Percentiles rank a stretch among this genome's conserved stretches.
Conservation (phyloP, 2,113 vertebrate species). For the Beaufortia kweichowensis region DNA sequence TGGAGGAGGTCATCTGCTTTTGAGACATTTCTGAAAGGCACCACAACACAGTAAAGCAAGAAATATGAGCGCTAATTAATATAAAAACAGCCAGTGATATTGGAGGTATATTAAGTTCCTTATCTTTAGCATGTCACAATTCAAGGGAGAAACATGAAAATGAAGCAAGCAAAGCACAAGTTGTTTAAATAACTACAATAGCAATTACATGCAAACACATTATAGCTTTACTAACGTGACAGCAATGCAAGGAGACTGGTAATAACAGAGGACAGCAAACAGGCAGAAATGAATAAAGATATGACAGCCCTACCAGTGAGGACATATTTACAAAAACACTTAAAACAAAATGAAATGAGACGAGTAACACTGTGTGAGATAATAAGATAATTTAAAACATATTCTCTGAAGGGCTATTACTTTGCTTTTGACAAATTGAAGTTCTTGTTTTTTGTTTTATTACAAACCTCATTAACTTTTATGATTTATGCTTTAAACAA, state of each 20-base stretch:
- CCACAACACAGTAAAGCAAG: constrained; percentile 43
- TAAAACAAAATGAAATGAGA: not conserved
- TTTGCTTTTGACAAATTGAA: too few species aligned
- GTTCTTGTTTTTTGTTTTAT: too few species aligned
- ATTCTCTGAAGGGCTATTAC: too few species aligned
- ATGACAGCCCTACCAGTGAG: not conserved
- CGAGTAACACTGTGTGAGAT: not conserved
- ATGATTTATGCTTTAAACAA: too few species aligned
- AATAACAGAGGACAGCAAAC: not conserved
- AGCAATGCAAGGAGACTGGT: not conserved
- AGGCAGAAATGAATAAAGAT: not conserved
- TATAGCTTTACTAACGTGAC: constrained; percentile 19
- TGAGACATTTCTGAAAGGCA: constrained; percentile 70
- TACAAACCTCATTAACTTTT: too few species aligned
- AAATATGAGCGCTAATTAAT: constrained; percentile 23
- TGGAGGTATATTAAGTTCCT: not conserved
- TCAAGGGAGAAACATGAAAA: not conserved
- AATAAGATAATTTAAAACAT: not conserved
- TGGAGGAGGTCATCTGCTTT: constrained; percentile 81
- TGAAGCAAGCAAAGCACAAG: not conserved
- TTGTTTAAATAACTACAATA: not conserved
- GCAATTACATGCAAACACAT: too few species aligned
- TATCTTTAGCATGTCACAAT: not conserved
- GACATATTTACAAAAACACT: not conserved
- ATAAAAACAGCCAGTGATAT: not conserved